These are phyloP conservation scores for Tachina grossa DNA, from an alignment of 2,888 invertebrate species.

Conservation along the genomic window DNA sequence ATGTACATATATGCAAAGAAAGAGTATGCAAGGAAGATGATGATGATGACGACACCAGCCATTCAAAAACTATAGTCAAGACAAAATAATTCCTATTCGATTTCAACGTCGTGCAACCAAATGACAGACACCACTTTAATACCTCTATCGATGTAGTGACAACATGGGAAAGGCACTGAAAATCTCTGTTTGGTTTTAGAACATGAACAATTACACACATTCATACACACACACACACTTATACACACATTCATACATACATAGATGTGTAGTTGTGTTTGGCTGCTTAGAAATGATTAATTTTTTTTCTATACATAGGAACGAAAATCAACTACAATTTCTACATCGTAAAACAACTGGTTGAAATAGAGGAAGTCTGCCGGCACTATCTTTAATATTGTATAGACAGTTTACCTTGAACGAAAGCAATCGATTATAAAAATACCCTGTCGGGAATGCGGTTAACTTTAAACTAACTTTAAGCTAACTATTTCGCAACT, in stretches of 20 bases:
- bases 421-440: slow-evolving; percentile 46
- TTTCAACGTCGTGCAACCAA: slow-evolving; percentile 13
- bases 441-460: too few species aligned
- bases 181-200: slow-evolving; percentile 66
- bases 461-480: too few species aligned
- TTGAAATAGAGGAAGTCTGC: background rate
- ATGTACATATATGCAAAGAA: slow-evolving; percentile 2
- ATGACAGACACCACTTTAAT: slow-evolving; percentile 38
- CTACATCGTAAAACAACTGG: slow-evolving; percentile 1
- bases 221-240: background rate
- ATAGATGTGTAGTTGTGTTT: too few species aligned
- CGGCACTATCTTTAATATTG: slow-evolving; percentile 3
- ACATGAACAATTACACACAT: slow-evolving; percentile 25
- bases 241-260: background rate
- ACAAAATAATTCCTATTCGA: slow-evolving; percentile 52
- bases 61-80: slow-evolving; percentile 66
- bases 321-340: slow-evolving; percentile 15
- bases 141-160: slow-evolving; percentile 34
- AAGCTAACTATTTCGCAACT: too few species aligned
- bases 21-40: slow-evolving; percentile 1
- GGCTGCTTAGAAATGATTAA: slow-evolving; percentile 11
- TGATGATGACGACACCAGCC: slow-evolving; percentile 25
- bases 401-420: slow-evolving; percentile 53
- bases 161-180: slow-evolving; percentile 62
- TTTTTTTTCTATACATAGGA: slow-evolving; percentile 11